Conservation (phyloP, 2,888 invertebrate genomes). For the Drosophila siamana region DNA sequence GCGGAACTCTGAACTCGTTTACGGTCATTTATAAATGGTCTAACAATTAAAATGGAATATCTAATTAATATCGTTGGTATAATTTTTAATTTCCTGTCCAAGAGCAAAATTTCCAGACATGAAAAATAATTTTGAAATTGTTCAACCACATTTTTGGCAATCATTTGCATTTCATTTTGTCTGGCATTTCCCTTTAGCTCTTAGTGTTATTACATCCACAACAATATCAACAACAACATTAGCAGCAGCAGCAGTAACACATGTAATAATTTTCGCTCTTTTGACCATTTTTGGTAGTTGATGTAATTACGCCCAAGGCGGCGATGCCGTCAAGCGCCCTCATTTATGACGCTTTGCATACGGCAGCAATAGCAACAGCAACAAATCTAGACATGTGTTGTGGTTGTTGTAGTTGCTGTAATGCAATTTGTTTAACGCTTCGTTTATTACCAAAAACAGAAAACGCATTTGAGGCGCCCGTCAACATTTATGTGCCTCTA, state of each 20-base stretch:
- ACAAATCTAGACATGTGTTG: slow-evolving; percentile 25
- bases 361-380: slow-evolving; percentile 41
- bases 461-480: slow-evolving; percentile 53
- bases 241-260: slow-evolving; percentile 28
- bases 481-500: neutral
- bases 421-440: slow-evolving; percentile 82
- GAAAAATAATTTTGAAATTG: slow-evolving; percentile 41
- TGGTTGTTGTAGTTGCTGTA: slow-evolving; percentile 56
- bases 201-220: slow-evolving; percentile 45
- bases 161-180: slow-evolving; percentile 52
- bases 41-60: slow-evolving; percentile 25
- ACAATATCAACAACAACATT: slow-evolving; percentile 31
- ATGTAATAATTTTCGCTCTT: slow-evolving; percentile 71
- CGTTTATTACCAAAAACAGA: slow-evolving; percentile 80
- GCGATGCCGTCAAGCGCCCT: slow-evolving; percentile 61
- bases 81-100: slow-evolving; percentile 40
- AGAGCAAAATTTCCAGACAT: slow-evolving; percentile 15
- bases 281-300: slow-evolving; percentile 75
- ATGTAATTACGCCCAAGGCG: slow-evolving; percentile 74
- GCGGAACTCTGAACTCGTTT: neutral
- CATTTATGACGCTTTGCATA: slow-evolving; percentile 77
- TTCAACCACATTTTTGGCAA: slow-evolving; percentile 37
- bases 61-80: slow-evolving; percentile 14
- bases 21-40: slow-evolving; percentile 10
- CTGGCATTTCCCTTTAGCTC: slow-evolving; percentile 39